phyloP scores from a whole-genome alignment of 2,113 vertebrate species.

The Anhinga anhinga region DNA sequence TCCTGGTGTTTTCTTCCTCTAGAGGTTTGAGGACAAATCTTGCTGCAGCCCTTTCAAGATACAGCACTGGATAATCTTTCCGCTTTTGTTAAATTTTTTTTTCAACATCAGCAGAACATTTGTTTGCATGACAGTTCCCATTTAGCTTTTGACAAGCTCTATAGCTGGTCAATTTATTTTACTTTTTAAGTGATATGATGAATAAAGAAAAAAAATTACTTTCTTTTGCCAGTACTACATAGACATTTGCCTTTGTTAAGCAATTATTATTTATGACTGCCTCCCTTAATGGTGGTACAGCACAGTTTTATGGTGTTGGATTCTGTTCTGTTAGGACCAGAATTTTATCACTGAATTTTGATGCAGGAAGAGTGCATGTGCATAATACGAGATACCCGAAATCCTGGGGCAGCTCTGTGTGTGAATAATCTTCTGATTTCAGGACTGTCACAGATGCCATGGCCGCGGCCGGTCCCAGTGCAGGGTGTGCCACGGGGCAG shows the following conservation, averaged over 20 bases:
- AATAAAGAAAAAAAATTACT: not conserved
- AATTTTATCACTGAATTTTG: not conserved
- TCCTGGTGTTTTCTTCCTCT: not conserved
- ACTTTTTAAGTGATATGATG: constrained; percentile 19
- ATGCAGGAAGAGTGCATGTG: not conserved
- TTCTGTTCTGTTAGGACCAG: not conserved
- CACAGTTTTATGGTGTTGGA: not conserved
- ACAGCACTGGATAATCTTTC: not conserved
- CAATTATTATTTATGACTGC: constrained; percentile 8
- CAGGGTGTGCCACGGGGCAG: constrained; percentile 55
- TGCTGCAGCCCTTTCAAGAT: not conserved
- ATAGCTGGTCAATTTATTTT: constrained; percentile 8
- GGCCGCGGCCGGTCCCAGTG: constrained; percentile 72
- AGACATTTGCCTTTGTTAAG: not conserved
- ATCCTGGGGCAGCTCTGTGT: not conserved
- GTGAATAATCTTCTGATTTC: not conserved
- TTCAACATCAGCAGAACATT: not conserved
- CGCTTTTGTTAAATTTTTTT: not conserved
- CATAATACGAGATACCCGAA: not conserved
- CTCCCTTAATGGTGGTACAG: not conserved
- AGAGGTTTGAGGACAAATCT: not conserved
- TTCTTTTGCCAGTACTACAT: not conserved
- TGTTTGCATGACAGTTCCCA: constrained; percentile 9
- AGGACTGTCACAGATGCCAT: constrained; percentile 74
- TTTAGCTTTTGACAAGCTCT: constrained; percentile 21